These are phyloP conservation scores for Nipponia nippon DNA, from an alignment of 2,113 vertebrate genomes.

Conservation along the genomic window DNA sequence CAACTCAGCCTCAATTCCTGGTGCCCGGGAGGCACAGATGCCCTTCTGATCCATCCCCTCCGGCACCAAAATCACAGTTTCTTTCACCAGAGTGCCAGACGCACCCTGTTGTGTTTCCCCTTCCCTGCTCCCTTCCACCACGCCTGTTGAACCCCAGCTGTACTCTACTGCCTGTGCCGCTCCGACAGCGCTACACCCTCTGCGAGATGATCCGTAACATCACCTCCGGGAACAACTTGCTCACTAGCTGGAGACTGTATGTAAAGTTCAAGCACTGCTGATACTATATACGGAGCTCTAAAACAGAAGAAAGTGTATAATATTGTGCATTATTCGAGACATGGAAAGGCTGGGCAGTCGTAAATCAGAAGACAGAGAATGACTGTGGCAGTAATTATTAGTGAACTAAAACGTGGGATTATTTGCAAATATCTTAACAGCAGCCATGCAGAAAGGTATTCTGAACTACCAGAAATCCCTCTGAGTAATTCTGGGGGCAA, in stretches of 20 bases:
- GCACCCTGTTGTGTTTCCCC: rapidly evolving
- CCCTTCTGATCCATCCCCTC: not conserved
- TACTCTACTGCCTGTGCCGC: too few species aligned
- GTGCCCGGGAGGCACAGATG: not conserved
- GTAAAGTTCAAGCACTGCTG: too few species aligned
- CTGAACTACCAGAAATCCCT: not conserved
- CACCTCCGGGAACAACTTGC: not conserved
- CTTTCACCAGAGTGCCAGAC: not conserved
- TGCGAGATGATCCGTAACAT: not conserved
- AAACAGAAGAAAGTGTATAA: not conserved
- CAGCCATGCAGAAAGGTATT: not conserved
- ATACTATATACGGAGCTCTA: not conserved
- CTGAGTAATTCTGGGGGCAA: not conserved
- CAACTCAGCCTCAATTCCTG: not conserved
- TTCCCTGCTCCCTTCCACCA: not conserved
- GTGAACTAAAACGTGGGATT: not conserved
- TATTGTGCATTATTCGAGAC: not conserved
- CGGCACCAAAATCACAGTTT: not conserved
- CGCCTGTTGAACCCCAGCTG: not conserved
- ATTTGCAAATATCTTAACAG: not conserved
- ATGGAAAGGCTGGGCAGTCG: not conserved
- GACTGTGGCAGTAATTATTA: not conserved
- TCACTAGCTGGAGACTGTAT: not conserved
- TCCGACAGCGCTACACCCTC: not conserved
- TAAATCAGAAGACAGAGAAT: not conserved